Base-by-base conservation (phyloP, 2,888 invertebrate genomes). In the Capitulum mitella region DNA sequence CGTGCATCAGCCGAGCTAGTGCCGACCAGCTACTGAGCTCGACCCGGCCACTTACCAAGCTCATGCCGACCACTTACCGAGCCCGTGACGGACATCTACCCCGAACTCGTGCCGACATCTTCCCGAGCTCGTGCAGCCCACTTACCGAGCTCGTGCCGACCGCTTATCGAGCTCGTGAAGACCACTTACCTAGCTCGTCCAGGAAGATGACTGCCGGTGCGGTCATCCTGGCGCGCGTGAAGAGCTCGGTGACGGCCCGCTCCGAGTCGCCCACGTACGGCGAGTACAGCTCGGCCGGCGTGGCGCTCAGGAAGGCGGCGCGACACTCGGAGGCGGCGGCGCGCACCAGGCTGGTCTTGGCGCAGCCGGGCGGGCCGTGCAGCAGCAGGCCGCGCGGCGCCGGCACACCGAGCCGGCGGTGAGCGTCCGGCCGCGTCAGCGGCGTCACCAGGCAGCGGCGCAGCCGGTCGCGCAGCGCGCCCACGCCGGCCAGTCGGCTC, bases 241-340 rank as follows among this genome's bases (percentile, higher is more conserved):
- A 91, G 12, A 90, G 86, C 84, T 89, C 87, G 0, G 87, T 83
- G 37, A 91, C 86, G 79, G 88, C 88, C 83, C 88, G 87, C 84
- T 91, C 90, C 0, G 90, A 89, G 83, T 90, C 90, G 12, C 91
- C 91, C 19, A 91, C 89, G 83, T 87, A 91, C 0, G 90, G 89
- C 0, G 90, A 90, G 83, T 89, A 90, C 10, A 91, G 86, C 84
- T 90, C 89, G 0, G 90, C 90, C 51, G 89, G 89, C 78, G 89
- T 89, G 34, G 88, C 87, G 16, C 89, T 85, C 76, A 90, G 86
- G 80, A 90, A 89, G 48, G 89, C 88, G 84, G 87, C 87, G 80
- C 87, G 85, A 12, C 87, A 85, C 54, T 88, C 86, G 48, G 86
- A 86, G 22, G 90, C 90, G 51, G 90, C 84, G 29, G 90, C 89